Percentiles rank a stretch among this genome's conserved stretches.
Conservation (phyloP, 2,888 invertebrate genomes). For the Metellina segmentata region DNA sequence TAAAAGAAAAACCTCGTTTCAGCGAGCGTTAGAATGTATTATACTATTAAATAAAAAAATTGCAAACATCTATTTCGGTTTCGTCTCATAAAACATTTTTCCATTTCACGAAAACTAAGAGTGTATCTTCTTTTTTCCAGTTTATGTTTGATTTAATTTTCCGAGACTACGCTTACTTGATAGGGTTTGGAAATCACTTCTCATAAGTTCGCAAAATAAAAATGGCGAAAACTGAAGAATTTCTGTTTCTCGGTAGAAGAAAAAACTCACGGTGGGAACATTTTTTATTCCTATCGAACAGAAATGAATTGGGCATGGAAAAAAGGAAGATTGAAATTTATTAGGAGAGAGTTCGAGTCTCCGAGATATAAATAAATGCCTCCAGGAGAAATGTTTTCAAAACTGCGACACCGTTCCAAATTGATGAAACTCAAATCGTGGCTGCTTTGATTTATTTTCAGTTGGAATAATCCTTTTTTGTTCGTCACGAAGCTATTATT, state of each 20-base stretch:
- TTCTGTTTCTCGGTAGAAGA: not conserved
- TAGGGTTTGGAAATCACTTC: conserved; percentile 33
- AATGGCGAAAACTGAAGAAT: not conserved
- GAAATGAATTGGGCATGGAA: conserved; percentile 22
- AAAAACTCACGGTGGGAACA: not conserved
- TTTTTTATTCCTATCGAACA: not conserved
- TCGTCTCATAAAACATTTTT: not conserved
- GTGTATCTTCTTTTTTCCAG: not conserved
- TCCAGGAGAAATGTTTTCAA: not conserved
- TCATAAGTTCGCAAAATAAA: conserved; percentile 19
- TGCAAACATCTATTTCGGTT: not conserved
- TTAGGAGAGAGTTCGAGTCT: conserved; percentile 14
- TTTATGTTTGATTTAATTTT: conserved; percentile 38
- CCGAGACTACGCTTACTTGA: conserved; percentile 21
- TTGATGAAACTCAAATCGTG: conserved; percentile 37
- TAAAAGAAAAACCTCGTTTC: not conserved
- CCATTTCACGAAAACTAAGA: not conserved
- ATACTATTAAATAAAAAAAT: not conserved
- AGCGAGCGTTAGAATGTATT: not conserved
- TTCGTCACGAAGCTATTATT: conserved; percentile 13
- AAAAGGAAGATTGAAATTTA: conserved; percentile 24
- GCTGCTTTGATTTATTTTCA: conserved; percentile 23
- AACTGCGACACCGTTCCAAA: conserved; percentile 35
- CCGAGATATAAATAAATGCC: conserved; percentile 28
- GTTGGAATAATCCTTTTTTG: conserved; percentile 11